These are phyloP conservation scores for Tenthredo mesomela DNA, from an alignment of 2,888 invertebrate genomes.

Conservation along the genomic window DNA sequence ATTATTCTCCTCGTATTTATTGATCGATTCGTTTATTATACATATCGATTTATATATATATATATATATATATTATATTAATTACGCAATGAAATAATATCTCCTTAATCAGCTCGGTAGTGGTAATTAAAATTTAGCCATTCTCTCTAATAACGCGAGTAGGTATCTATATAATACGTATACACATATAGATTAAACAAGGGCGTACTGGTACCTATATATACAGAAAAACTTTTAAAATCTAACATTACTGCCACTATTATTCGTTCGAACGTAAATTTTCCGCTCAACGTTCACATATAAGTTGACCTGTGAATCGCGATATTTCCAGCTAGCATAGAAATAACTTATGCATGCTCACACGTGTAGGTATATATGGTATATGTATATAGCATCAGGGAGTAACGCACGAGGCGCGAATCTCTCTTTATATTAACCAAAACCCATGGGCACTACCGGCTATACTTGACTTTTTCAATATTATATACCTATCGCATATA, in stretches of 20 bases:
- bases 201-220: not conserved
- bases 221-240: not conserved
- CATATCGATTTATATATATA: not conserved
- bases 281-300: conserved; percentile 47
- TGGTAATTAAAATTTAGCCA: not conserved
- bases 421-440: conserved; percentile 25
- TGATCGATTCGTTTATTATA: not conserved
- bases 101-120: not conserved
- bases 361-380: not conserved
- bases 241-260: not conserved
- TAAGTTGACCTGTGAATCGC: conserved; percentile 51
- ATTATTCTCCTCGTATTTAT: not conserved
- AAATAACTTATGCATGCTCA: conserved; percentile 54
- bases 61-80: not conserved
- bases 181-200: not conserved
- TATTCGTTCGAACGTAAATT: conserved; percentile 49
- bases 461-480: not conserved
- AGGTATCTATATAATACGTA: not conserved
- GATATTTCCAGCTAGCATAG: conserved; percentile 54
- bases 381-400: conserved; percentile 50
- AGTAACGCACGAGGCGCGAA: conserved; percentile 41
- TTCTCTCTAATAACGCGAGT: not conserved
- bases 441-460: not conserved
- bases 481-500: not conserved
- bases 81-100: not conserved